Conservation (phyloP, 2,797 vertebrate species). For the Sebastes variabilis region DNA sequence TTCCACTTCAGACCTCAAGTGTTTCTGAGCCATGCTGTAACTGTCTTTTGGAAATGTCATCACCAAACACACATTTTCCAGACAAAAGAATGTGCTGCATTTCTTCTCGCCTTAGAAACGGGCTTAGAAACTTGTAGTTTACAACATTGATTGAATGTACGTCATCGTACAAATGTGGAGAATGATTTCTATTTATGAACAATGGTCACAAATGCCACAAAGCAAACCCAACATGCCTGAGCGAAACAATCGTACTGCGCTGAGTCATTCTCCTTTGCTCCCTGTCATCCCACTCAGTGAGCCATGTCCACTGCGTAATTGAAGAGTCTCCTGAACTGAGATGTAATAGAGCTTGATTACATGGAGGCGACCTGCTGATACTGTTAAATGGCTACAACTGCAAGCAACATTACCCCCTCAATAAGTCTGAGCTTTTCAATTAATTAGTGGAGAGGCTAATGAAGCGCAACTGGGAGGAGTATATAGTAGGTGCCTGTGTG, state of each 20-base stretch:
- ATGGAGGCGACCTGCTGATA: constrained; percentile 18
- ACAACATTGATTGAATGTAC: background rate
- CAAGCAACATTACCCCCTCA: constrained; percentile 50
- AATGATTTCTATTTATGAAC: background rate
- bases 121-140: background rate
- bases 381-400: constrained; percentile 39
- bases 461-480: constrained; percentile 14
- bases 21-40: background rate
- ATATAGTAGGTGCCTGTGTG: background rate
- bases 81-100: background rate
- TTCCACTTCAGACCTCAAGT: background rate
- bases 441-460: constrained; percentile 36
- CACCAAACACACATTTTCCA: background rate
- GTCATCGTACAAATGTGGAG: background rate
- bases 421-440: constrained; percentile 40
- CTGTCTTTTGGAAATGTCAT: background rate
- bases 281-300: background rate
- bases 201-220: background rate
- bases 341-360: constrained; percentile 45
- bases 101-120: background rate
- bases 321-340: constrained; percentile 24
- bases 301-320: constrained; percentile 4
- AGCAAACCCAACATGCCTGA: background rate
- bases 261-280: constrained; percentile 1
- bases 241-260: background rate